These are phyloP conservation scores for Antidorcas marsupialis DNA, from an alignment of 2,113 vertebrate species.

Conservation along the genomic window DNA sequence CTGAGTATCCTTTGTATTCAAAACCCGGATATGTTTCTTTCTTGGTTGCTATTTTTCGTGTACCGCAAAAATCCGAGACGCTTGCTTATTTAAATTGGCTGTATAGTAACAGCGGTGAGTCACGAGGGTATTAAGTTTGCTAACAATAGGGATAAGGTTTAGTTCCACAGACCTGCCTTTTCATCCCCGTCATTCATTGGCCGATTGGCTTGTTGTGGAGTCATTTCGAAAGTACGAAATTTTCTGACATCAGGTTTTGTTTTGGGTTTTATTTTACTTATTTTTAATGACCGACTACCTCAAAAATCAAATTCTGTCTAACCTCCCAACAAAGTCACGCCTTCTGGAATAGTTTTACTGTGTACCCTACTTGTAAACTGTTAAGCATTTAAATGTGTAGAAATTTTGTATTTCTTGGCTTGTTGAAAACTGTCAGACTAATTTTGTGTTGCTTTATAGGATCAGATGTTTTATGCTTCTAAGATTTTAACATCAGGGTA, in stretches of 20 bases:
- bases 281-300: neutral
- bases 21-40: neutral
- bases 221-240: neutral
- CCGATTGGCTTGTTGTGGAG: neutral
- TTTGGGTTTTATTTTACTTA: neutral
- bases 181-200: neutral
- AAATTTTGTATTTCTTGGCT: neutral
- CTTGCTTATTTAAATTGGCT: neutral
- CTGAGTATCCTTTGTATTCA: conserved; percentile 13
- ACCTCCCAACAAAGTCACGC: neutral
- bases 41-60: neutral
- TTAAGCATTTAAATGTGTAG: neutral
- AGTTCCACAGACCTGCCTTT: neutral
- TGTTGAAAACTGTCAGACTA: neutral
- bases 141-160: neutral
- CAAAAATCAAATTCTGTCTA: neutral
- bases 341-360: neutral
- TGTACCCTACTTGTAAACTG: neutral
- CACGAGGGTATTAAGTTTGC: conserved; percentile 27
- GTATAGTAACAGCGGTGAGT: neutral
- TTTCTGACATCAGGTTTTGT: neutral
- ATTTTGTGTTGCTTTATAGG: conserved; percentile 1
- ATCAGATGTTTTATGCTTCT: neutral
- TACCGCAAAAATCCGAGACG: neutral
- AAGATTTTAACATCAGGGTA: neutral